phyloP scores from a whole-genome alignment of 1,140 invertebrate genomes.

The Drosophila mojavensis region DNA sequence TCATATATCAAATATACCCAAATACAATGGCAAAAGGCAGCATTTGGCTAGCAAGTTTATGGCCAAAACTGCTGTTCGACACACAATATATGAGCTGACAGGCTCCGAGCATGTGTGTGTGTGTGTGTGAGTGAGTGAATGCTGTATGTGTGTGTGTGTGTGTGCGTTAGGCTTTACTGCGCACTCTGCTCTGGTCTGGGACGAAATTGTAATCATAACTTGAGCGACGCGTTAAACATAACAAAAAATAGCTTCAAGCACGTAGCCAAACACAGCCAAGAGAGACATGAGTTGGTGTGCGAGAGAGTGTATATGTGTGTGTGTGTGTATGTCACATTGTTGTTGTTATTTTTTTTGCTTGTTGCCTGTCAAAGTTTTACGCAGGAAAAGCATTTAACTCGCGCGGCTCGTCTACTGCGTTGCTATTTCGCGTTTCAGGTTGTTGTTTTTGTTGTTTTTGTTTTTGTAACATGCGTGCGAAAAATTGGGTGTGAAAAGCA shows the following conservation, averaged over 20 bases:
- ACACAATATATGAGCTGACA: slow-evolving; percentile 17
- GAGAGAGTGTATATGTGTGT: slow-evolving; percentile 13
- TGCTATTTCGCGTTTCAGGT: slow-evolving; percentile 33
- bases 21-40: slow-evolving; percentile 8
- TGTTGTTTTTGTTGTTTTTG: slow-evolving; percentile 4
- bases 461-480: slow-evolving; percentile 56
- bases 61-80: slow-evolving; percentile 30
- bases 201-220: slow-evolving; percentile 77
- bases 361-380: slow-evolving; percentile 55
- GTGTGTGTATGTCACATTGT: slow-evolving; percentile 6
- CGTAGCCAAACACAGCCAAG: slow-evolving; percentile 61
- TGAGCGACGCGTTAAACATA: slow-evolving; percentile 76
- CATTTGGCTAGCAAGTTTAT: slow-evolving; percentile 30
- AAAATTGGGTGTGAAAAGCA: slow-evolving; percentile 79
- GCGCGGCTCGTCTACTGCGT: slow-evolving; percentile 41
- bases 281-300: slow-evolving; percentile 16
- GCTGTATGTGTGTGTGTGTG: slow-evolving; percentile 5
- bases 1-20: slow-evolving; percentile 17
- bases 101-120: slow-evolving; percentile 6
- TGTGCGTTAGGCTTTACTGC: slow-evolving; percentile 1
- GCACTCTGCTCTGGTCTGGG: slow-evolving; percentile 13
- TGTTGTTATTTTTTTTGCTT: slow-evolving; percentile 30
- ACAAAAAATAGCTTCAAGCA: slow-evolving; percentile 79
- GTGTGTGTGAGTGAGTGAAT: neutral
- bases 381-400: slow-evolving; percentile 64